A percentile compares a stretch with the other conserved stretches of the same genome.
phyloP scores from a whole-genome alignment of 2,113 vertebrate genomes.

The Telmatochromis brachygnathus region DNA sequence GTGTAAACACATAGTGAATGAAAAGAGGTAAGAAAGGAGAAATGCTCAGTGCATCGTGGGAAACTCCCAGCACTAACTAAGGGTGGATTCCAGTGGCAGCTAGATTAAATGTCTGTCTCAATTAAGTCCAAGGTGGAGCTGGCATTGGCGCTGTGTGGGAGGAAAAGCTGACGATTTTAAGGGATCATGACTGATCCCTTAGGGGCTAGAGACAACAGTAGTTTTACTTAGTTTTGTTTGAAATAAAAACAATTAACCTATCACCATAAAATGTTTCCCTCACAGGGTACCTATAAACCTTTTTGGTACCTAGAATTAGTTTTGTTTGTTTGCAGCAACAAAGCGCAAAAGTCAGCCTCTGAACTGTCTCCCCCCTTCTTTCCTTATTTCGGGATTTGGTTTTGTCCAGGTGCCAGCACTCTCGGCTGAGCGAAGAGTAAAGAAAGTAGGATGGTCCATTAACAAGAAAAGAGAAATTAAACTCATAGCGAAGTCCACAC shows the following conservation, averaged over 20 bases:
- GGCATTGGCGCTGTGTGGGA: not conserved
- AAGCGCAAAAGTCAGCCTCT: not conserved
- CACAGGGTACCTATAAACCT: not conserved
- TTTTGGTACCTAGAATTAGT: not conserved
- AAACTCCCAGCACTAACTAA: not conserved
- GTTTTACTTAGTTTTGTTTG: not conserved
- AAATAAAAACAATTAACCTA: not conserved
- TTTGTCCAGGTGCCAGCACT: not conserved
- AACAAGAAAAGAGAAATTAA: not conserved
- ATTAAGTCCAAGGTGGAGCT: not conserved
- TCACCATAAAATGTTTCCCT: not conserved
- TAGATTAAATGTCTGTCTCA: not conserved
- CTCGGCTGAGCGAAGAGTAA: accelerated
- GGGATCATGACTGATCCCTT: not conserved
- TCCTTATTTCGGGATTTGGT: not conserved
- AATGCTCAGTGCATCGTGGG: not conserved
- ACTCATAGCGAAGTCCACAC: not conserved
- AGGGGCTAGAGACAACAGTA: not conserved
- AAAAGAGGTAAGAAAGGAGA: not conserved
- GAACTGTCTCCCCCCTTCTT: not conserved
- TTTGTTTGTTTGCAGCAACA: not conserved
- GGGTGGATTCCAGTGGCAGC: not conserved
- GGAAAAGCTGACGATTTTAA: not conserved
- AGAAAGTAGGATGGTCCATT: not conserved
- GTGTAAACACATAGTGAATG: not conserved